A percentile compares a stretch with the other conserved stretches of the same genome.
Evolutionary conservation across 2,888 invertebrate species (phyloP).

Genomic region (Anagyrus pseudococci): DNA sequence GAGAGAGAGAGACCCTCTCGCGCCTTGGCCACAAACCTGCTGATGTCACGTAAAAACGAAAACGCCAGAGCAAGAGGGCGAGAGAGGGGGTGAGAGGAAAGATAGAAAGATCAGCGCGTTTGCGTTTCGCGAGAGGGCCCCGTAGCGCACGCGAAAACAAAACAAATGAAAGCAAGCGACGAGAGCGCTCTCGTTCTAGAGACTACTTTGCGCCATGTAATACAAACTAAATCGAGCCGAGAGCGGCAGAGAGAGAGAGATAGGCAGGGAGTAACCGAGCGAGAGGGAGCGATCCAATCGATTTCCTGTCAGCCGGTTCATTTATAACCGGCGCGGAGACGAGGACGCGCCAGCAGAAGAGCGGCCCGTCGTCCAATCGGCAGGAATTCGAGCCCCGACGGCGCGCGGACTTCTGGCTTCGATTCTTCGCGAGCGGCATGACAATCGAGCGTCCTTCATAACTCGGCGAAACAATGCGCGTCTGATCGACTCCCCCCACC

Average conservation of each 20-base stretch:
- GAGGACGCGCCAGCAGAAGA: constrained; percentile 16
- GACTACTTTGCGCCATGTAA: constrained; percentile 21
- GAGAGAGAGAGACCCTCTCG: no score
- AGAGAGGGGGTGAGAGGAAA: background rate
- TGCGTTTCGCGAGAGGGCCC: background rate
- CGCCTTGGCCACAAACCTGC: constrained; percentile 23
- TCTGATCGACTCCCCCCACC: constrained; percentile 10
- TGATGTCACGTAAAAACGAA: constrained; percentile 35
- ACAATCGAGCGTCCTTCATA: constrained; percentile 37
- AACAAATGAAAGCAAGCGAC: no score
- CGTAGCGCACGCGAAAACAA: background rate
- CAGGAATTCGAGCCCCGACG: constrained; percentile 20
- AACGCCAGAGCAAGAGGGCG: constrained; percentile 1
- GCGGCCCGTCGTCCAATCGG: constrained; percentile 25
- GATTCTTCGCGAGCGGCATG: constrained; percentile 19
- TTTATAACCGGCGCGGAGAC: no score
- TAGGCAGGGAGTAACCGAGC: no score
- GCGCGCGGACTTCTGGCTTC: constrained; percentile 19
- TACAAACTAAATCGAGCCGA: constrained; percentile 30
- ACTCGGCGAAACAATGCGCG: constrained; percentile 32
- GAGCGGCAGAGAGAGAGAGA: constrained; percentile 13
- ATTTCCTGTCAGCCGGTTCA: constrained; percentile 37
- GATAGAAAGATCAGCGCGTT: background rate
- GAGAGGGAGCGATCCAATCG: constrained; percentile 26
- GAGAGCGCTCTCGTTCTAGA: background rate